Evolutionary conservation across 1,140 invertebrate genomes (phyloP).

Genomic region (Pentalonia nigronervosa): DNA sequence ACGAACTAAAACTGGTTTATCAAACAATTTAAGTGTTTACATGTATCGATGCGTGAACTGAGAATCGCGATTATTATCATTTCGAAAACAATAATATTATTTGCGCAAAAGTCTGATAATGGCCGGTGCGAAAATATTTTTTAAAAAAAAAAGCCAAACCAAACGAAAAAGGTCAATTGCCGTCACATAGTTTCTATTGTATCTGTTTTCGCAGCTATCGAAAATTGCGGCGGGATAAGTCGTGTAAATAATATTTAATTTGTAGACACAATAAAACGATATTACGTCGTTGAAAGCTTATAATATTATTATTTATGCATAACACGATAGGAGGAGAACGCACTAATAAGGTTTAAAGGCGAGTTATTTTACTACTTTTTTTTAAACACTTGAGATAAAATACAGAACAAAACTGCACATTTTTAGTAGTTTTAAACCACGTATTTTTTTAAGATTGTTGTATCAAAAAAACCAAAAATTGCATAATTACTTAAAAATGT

Average conservation of each 20-base stretch:
- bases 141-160: background rate
- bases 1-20: background rate
- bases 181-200: background rate
- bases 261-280: background rate
- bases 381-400: no score
- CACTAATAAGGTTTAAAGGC: background rate
- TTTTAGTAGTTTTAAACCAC: no score
- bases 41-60: background rate
- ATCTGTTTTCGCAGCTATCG: background rate
- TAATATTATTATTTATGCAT: background rate
- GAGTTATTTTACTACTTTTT: background rate
- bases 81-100: background rate
- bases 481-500: no score
- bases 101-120: background rate
- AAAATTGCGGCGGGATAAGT: background rate
- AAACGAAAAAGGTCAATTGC: background rate
- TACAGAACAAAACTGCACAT: no score
- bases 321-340: background rate
- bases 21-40: background rate
- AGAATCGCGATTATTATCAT: background rate
- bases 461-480: no score
- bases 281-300: background rate
- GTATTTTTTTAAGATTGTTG: no score
- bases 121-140: rapidly evolving
- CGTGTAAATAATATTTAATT: background rate